These are phyloP conservation scores for Bagarius yarrelli DNA, from an alignment of 2,113 vertebrate genomes.

Conservation along the genomic window DNA sequence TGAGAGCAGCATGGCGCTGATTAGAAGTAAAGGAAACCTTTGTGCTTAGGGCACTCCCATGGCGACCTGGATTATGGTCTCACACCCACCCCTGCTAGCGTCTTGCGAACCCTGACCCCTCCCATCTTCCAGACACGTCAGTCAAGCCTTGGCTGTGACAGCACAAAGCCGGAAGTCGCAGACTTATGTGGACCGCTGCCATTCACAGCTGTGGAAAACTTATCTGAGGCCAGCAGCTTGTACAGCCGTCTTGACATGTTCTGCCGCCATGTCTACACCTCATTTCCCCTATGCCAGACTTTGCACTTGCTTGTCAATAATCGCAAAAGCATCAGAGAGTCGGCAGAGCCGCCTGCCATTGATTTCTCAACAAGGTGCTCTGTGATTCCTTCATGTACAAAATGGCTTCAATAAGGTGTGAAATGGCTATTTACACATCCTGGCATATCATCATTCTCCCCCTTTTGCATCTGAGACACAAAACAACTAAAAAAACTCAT, in stretches of 20 bases:
- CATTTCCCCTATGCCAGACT: constrained; percentile 27
- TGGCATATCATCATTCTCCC: constrained; percentile 21
- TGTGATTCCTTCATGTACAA: constrained; percentile 16
- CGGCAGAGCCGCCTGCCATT: constrained; percentile 9
- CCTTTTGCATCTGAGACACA: neutral
- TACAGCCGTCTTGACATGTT: constrained; percentile 57
- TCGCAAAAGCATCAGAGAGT: constrained; percentile 11
- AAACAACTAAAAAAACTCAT: constrained; percentile 17
- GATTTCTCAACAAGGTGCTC: constrained; percentile 33
- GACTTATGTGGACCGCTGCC: constrained; percentile 66
- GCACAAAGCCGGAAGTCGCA: constrained; percentile 40
- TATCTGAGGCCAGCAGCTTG: constrained; percentile 68
- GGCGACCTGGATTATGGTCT: constrained; percentile 9
- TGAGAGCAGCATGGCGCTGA: constrained; percentile 43
- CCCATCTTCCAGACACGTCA: constrained; percentile 63
- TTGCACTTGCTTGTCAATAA: constrained; percentile 37
- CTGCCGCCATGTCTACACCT: constrained; percentile 29
- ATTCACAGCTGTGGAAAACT: constrained; percentile 62
- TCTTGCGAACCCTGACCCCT: constrained; percentile 61
- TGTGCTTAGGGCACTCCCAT: constrained; percentile 14
- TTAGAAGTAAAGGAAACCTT: constrained; percentile 37
- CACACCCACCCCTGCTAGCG: constrained; percentile 9
- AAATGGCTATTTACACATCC: constrained; percentile 48
- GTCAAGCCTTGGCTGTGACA: constrained; percentile 61
- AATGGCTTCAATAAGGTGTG: constrained; percentile 28